These are phyloP conservation scores for Drosophila albomicans DNA, from an alignment of 1,140 invertebrate genomes.

Conservation along the genomic window DNA sequence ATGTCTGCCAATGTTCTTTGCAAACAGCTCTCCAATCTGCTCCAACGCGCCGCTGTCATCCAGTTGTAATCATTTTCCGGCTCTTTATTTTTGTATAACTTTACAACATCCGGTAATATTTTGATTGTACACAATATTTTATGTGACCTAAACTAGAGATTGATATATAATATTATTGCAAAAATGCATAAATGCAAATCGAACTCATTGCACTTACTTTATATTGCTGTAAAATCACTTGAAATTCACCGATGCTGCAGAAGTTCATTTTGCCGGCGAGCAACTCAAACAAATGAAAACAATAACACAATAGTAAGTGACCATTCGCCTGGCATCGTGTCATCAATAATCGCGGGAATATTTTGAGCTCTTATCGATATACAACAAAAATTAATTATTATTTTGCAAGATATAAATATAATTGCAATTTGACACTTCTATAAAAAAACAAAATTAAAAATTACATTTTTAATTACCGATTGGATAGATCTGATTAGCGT, in stretches of 20 bases:
- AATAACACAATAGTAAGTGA: background rate
- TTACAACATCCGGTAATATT: slow-evolving; percentile 48
- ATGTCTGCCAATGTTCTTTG: slow-evolving; percentile 40
- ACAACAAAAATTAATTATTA: background rate
- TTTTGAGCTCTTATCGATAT: background rate
- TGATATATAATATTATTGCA: background rate
- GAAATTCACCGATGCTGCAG: slow-evolving; percentile 40
- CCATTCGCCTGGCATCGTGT: background rate
- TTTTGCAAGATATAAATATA: background rate
- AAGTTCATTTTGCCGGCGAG: slow-evolving; percentile 47
- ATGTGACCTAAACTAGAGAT: slow-evolving; percentile 47
- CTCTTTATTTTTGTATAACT: slow-evolving; percentile 27
- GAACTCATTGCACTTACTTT: slow-evolving; percentile 29
- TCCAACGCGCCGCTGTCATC: slow-evolving; percentile 60
- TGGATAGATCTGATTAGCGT: too few relatives aligned
- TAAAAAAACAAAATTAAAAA: too few relatives aligned
- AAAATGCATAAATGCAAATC: too few relatives aligned
- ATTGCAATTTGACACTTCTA: too few relatives aligned
- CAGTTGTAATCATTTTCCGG: slow-evolving; percentile 51
- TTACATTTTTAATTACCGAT: too few relatives aligned
- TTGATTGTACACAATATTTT: slow-evolving; percentile 50
- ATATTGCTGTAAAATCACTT: slow-evolving; percentile 54
- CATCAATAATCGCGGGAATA: background rate
- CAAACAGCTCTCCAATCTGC: slow-evolving; percentile 40
- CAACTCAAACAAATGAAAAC: slow-evolving; percentile 20